phyloP scores from a whole-genome alignment of 2,888 invertebrate genomes.

The Melanostoma scalare region DNA sequence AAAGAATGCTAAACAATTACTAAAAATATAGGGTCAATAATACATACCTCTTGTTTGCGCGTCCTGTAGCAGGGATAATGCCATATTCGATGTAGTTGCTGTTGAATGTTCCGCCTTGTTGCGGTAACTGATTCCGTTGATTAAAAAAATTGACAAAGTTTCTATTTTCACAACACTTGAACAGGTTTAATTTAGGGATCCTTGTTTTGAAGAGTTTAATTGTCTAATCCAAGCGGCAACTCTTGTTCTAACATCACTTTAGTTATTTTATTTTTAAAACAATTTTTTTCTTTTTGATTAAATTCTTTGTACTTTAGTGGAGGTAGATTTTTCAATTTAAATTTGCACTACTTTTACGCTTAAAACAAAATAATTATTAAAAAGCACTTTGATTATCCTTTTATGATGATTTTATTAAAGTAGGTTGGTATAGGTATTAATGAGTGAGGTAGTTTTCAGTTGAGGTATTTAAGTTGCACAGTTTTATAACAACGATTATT shows the following conservation, averaged over 20 bases:
- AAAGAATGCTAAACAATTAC: not conserved
- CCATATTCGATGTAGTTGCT: constrained; percentile 76
- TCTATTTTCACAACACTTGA: constrained; percentile 54
- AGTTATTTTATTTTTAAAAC: constrained; percentile 27
- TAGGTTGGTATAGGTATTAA: constrained; percentile 10
- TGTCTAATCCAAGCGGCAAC: constrained; percentile 42
- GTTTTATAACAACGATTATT: constrained; percentile 30
- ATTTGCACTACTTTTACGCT: constrained; percentile 63
- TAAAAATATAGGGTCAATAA: no score
- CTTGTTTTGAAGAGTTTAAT: constrained; percentile 10
- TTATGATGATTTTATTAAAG: constrained; percentile 15
- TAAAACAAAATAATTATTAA: constrained; percentile 26
- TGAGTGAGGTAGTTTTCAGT: constrained; percentile 58
- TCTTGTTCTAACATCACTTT: constrained; percentile 37
- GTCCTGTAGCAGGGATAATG: constrained; percentile 81
- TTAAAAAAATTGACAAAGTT: not conserved
- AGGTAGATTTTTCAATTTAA: constrained; percentile 55
- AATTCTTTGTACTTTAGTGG: constrained; percentile 63
- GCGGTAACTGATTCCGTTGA: not conserved
- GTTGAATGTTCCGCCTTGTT: not conserved
- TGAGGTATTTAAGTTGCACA: constrained; percentile 69
- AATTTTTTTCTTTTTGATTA: constrained; percentile 19
- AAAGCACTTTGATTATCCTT: constrained; percentile 12
- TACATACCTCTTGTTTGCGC: constrained; percentile 81
- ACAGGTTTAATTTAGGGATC: not conserved